phyloP scores from a whole-genome alignment of 2,888 invertebrate species.

The Laothoe populi region DNA sequence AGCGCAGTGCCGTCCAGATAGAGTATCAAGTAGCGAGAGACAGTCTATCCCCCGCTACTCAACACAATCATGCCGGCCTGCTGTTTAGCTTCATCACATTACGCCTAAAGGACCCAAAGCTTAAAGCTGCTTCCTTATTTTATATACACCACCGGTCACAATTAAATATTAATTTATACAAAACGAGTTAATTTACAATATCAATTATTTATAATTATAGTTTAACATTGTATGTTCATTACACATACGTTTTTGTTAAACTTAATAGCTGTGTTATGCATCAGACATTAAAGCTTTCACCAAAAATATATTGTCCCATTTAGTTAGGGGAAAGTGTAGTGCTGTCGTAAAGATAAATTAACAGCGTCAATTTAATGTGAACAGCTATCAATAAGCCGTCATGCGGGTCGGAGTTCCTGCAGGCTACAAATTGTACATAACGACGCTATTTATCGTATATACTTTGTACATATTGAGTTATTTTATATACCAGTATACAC shows the following conservation, averaged over 20 bases:
- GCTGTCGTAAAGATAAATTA: slow-evolving; percentile 60
- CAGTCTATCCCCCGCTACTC: too few species aligned
- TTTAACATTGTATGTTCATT: not conserved
- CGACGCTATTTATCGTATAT: not conserved
- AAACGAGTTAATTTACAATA: not conserved
- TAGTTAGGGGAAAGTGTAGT: slow-evolving; percentile 62
- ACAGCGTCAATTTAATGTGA: slow-evolving; percentile 58
- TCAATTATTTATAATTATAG: not conserved
- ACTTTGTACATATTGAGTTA: too few species aligned
- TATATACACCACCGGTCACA: too few species aligned
- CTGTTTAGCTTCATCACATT: too few species aligned
- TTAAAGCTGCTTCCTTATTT: too few species aligned
- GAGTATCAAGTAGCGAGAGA: too few species aligned
- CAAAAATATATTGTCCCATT: slow-evolving; percentile 54
- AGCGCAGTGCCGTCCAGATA: too few species aligned
- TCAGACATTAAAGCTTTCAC: slow-evolving; percentile 50
- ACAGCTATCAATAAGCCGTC: slow-evolving; percentile 51
- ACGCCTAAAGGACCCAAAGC: too few species aligned
- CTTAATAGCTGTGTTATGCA: slow-evolving; percentile 35
- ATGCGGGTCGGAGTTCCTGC: slow-evolving; percentile 50
- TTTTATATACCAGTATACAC: too few species aligned
- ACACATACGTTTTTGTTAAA: not conserved
- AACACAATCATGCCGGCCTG: too few species aligned
- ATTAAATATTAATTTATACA: too few species aligned
- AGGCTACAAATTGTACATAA: slow-evolving; percentile 5